Evolutionary conservation across 2,113 vertebrate species (phyloP), one percentile per base, ranked within the genome.

Genomic region (Chaenocephalus aceratus): DNA sequence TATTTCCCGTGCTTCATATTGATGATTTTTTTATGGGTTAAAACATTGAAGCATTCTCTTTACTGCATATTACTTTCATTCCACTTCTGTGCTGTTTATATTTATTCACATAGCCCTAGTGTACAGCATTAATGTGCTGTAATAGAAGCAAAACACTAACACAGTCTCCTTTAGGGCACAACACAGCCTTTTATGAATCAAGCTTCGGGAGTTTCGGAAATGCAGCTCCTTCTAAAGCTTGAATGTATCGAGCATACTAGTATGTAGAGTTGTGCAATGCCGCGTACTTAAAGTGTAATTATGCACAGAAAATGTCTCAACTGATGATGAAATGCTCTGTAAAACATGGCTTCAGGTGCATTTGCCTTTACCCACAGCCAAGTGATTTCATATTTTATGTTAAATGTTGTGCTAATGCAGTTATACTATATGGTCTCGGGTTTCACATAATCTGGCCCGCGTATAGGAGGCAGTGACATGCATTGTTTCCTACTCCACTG

Each of bases 271-370:
- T 65, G 82, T 80, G 78, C 71, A 80, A 74, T 61, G 61, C 73
- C 60, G 74, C 44, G 7, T 67, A 73, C 85, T 76, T 73, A 58
- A 67, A 83, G 72, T 64, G 56, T 49, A 75, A 82, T 57, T 21
- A 66, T 80, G 71, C 72, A 58, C 46, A 72, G 36, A 86, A 79
- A 80, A 86, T 69, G 48, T 69, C 82, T 80, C 6, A 6, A 66
- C 60, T 57, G 69, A 80, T 92, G 90, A 93, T 92, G 89, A 92
- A 92, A 93, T 49, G 60, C 54, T 71, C 69, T 85, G 72, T 78
- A 87, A 87, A 84, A 76, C 15, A 53, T 78, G 75, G 62, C 84
- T 84, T 83, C 61, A 78, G 80, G 84, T 77, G 54, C 44, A 49
- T 77, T 79, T 66, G 26, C 75, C 79, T 82, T 69, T 34, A 68